A percentile compares a stretch with the other conserved stretches of the same genome.
Evolutionary conservation across 2,888 invertebrate genomes (phyloP).

Genomic region (Drosophila neonasuta): DNA sequence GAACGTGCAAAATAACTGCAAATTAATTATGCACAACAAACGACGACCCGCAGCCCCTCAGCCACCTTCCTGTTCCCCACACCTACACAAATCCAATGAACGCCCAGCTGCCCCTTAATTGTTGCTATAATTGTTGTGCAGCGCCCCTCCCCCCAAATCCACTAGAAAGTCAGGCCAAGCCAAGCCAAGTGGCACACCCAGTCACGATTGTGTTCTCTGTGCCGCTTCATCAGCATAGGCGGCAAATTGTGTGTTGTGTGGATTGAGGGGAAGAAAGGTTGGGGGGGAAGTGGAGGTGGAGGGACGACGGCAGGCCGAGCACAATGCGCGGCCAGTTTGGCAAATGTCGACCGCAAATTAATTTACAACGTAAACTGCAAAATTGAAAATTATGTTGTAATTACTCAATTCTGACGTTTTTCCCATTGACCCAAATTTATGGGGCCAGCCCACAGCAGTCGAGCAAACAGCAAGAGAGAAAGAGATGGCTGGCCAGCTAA

Average conservation of each 20-base stretch:
- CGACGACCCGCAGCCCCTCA: constrained; percentile 30
- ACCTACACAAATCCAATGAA: constrained; percentile 42
- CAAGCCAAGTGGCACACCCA: constrained; percentile 37
- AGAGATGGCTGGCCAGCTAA: neutral
- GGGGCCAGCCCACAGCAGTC: constrained; percentile 51
- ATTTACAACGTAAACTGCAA: constrained; percentile 77
- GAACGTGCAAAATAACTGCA: constrained; percentile 63
- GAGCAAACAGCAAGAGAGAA: neutral
- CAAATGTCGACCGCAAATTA: constrained; percentile 76
- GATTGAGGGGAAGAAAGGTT: constrained; percentile 1
- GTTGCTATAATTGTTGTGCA: constrained; percentile 70
- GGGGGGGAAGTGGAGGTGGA: neutral
- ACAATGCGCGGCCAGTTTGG: constrained; percentile 46
- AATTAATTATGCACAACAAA: constrained; percentile 77
- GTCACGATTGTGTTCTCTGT: constrained; percentile 48
- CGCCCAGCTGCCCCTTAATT: constrained; percentile 68
- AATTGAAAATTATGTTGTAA: constrained; percentile 78
- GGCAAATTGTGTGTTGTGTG: constrained; percentile 5
- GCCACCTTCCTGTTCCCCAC: neutral
- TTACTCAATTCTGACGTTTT: constrained; percentile 78
- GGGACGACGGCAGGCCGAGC: constrained; percentile 17
- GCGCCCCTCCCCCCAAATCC: constrained; percentile 27
- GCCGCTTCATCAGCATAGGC: constrained; percentile 53
- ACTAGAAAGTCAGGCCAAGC: constrained; percentile 5
- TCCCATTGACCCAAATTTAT: constrained; percentile 78